Percentiles rank a stretch among this genome's conserved stretches.
Evolutionary conservation across 2,113 vertebrate species (phyloP).

Genomic region (Platichthys flesus): DNA sequence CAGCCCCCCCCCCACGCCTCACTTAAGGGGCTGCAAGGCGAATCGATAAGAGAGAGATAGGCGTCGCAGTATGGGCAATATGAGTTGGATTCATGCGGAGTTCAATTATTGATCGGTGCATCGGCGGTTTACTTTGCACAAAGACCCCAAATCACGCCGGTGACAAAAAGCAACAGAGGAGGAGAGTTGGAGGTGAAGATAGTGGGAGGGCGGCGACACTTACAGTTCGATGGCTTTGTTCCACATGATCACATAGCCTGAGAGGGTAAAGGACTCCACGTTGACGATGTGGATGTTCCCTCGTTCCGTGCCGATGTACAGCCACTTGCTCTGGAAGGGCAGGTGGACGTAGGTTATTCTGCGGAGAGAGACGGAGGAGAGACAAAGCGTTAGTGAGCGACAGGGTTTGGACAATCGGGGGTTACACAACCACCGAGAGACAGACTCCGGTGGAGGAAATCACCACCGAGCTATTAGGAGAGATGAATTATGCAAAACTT

Average conservation of each 20-base stretch:
- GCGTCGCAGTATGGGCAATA: slow-evolving; percentile 20
- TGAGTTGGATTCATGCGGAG: slow-evolving; percentile 33
- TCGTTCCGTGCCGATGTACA: slow-evolving; percentile 97
- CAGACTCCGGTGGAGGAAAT: slow-evolving; percentile 15
- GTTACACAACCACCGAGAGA: slow-evolving; percentile 22
- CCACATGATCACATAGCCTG: slow-evolving; percentile 99
- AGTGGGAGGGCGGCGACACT: slow-evolving; percentile 77
- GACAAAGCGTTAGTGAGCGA: background rate
- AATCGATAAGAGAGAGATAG: slow-evolving; percentile 32
- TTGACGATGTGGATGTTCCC: slow-evolving; percentile 99
- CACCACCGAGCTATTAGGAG: slow-evolving; percentile 16
- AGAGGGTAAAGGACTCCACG: slow-evolving; percentile 99
- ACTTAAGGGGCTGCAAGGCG: slow-evolving; percentile 29
- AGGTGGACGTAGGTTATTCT: slow-evolving; percentile 99
- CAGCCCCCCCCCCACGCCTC: slow-evolving; percentile 8
- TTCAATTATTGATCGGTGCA: slow-evolving; percentile 36
- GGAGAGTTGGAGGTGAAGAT: background rate
- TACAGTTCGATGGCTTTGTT: slow-evolving; percentile 99
- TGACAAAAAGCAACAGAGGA: background rate
- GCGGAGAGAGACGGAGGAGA: slow-evolving; percentile 60
- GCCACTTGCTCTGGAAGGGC: slow-evolving; percentile 99
- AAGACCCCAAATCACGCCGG: background rate
- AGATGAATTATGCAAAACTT: slow-evolving; percentile 52
- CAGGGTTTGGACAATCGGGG: background rate
- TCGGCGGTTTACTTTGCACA: slow-evolving; percentile 18